phyloP scores from a whole-genome alignment of 2,888 invertebrate species.

The Tillus elongatus region DNA sequence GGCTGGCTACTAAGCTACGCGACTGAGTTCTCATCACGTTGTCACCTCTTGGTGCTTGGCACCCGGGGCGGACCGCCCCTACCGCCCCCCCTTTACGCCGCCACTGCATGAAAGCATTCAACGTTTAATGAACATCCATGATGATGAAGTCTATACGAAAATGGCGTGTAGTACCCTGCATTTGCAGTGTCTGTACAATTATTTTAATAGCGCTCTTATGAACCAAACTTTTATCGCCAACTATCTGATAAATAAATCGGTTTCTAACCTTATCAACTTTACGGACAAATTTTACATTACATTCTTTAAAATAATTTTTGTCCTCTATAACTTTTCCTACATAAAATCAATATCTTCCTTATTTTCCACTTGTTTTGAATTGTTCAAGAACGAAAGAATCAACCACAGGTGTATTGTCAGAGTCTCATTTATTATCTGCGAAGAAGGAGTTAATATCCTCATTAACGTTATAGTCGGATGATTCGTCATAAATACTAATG shows the following conservation, averaged over 20 bases:
- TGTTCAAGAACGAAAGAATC: neutral
- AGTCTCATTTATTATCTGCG: conserved; percentile 1
- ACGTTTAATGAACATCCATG: too few relatives aligned
- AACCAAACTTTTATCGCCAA: conserved; percentile 1
- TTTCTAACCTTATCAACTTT: neutral
- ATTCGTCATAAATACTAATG: conserved; percentile 1
- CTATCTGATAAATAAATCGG: neutral
- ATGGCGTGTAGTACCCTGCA: too few relatives aligned
- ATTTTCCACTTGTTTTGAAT: conserved; percentile 3
- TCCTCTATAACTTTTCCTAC: conserved; percentile 1
- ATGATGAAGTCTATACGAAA: too few relatives aligned
- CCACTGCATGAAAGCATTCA: too few relatives aligned
- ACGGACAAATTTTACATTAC: neutral
- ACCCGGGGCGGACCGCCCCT: too few relatives aligned
- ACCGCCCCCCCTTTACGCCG: too few relatives aligned
- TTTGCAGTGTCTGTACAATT: too few relatives aligned
- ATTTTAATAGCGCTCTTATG: neutral
- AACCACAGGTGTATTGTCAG: neutral
- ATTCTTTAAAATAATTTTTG: neutral
- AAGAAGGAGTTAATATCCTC: conserved; percentile 1
- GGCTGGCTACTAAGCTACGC: too few relatives aligned
- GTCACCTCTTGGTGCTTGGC: too few relatives aligned
- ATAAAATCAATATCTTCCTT: neutral
- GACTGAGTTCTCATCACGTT: too few relatives aligned
- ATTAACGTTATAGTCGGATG: conserved; percentile 3